Evolutionary conservation across 2,113 vertebrate species (phyloP), one percentile per base, ranked within the genome.

Genomic region (Ciconia boyciana): DNA sequence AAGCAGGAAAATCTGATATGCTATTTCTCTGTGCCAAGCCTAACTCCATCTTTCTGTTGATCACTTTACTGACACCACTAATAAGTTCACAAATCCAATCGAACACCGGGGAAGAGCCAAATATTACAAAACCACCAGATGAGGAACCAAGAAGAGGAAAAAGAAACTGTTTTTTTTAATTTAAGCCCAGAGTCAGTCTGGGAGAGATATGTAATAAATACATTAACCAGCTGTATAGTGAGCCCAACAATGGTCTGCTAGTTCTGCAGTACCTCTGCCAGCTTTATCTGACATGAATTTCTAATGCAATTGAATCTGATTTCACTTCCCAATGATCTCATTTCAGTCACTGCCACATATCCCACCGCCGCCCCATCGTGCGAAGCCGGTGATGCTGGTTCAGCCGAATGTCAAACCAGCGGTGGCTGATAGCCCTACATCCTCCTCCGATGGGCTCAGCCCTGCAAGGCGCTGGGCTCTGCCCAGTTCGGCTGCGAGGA

Each of bases 261-360:
- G 39, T 25, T 76, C 90, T 60, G 91, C 92, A 90, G 76, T 25
- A 84, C 62, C 82, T 86, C 86, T 13, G 13, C 60, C 17, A 11
- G 46, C 87, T 91, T 95, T 71, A 65, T 91, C 89, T 61, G 68
- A 88, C 95, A 68, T 4, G 74, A 95, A 95, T 96, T 93, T 74
- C 95, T 96, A 93, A 96, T 44, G 58, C 77, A 95, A 96, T 54
- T 81, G 89, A 91, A 65, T 81, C 90, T n/a, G 87, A 95, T 92
- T 95, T 95, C 60, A 46, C 80, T 83, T 95, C 36, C 58, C 85
- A 76, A 5, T 2, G 62, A 93, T 77, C 89, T 90, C 85, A 68
- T 80, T 76, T 91, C 89, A 60, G 80, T n/a, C 68, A 16, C 55
- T 49, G 71, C n/a, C 72, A 60, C 87, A 39, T 3, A 7, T 24